Evolutionary conservation across 1,140 invertebrate genomes (phyloP), one percentile per base, ranked within the genome.

Genomic region (Lepidurus couesii): DNA sequence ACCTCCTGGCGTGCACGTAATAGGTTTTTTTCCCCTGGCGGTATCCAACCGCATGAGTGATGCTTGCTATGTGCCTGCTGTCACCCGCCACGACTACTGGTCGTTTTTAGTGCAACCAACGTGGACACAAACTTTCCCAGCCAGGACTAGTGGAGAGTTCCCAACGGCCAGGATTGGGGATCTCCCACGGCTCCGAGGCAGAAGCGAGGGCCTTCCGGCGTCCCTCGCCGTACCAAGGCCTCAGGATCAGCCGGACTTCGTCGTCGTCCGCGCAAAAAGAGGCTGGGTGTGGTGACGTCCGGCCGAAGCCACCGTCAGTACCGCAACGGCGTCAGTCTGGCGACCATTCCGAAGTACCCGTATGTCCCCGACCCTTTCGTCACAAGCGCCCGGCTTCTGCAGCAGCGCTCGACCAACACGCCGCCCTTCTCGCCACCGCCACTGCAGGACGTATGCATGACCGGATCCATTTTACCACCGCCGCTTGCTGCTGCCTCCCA

Each of bases 221-320:
- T 65, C 53, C 53, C 53, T 65, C 53, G 53, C 53, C 53, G 53
- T 65, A 13, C 53, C 53, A 65, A 65, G 21, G 53, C 53, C 53
- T 65, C 53, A 21, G 53, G 53, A 65, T 65, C 53, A 65, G 53
- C 53, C 53, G 53, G 53, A 65, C 53, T 65, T 65, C 53, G 53
- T 65, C 53, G 53, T 65, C 53, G 53, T 65, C 53, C 53, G 53
- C 53, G 53, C 53, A 65, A 65, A 65, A 65, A 65, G 53, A 65
- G 53, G 53, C 13, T 65, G 53, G 53, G 53, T 21, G 53, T 65
- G 53, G 53, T 65, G 53, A 65, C 53, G 53, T 65, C 53, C 53
- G 53, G 53, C 53, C 53, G 53, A 65, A 65, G 53, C 5, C 53
- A 65, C 53, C n/a, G 53, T 11, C 53, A 65, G 53, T 65, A 65